A percentile compares a stretch with the other conserved stretches of the same genome.
Conservation (phyloP, 2,888 invertebrate genomes). For the Quadriops clusia region DNA sequence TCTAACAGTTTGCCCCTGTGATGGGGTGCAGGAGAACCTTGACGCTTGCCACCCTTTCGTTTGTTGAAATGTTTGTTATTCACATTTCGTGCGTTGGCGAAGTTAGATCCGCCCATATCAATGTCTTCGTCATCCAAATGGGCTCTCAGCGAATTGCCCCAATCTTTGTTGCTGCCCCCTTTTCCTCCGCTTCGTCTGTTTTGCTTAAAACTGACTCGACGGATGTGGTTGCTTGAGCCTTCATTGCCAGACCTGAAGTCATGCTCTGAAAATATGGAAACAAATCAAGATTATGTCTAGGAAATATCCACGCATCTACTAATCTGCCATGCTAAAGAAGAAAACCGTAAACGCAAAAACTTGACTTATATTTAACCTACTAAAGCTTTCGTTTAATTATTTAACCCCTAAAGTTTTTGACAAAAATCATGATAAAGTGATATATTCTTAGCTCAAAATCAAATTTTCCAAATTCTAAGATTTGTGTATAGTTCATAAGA, state of each 20-base stretch:
- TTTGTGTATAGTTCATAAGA: no score
- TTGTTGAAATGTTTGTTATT: constrained; percentile 9
- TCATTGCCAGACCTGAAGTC: constrained; percentile 7
- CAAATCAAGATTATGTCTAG: no score
- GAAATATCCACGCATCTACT: neutral
- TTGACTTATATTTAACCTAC: no score
- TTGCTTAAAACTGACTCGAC: constrained; percentile 43
- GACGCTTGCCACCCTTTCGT: constrained; percentile 36
- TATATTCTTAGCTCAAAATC: no score
- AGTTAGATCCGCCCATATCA: constrained; percentile 42
- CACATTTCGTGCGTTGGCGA: constrained; percentile 6
- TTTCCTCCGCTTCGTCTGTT: constrained; percentile 36
- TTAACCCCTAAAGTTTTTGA: no score
- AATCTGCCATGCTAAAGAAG: no score
- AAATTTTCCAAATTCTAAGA: no score
- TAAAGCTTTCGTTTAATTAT: no score
- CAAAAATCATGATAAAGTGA: no score
- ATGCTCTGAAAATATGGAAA: constrained; percentile 11
- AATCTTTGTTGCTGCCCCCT: constrained; percentile 14
- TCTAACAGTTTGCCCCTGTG: constrained; percentile 35
- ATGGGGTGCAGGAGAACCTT: constrained; percentile 39
- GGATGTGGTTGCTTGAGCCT: constrained; percentile 25
- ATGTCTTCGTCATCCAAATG: constrained; percentile 51
- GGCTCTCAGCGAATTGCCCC: constrained; percentile 17
- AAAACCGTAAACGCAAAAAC: no score